Evolutionary conservation across 92 coral and sea anemone species (phyloP), one percentile per base, ranked within the genome.

Genomic region (Porites lobata): DNA sequence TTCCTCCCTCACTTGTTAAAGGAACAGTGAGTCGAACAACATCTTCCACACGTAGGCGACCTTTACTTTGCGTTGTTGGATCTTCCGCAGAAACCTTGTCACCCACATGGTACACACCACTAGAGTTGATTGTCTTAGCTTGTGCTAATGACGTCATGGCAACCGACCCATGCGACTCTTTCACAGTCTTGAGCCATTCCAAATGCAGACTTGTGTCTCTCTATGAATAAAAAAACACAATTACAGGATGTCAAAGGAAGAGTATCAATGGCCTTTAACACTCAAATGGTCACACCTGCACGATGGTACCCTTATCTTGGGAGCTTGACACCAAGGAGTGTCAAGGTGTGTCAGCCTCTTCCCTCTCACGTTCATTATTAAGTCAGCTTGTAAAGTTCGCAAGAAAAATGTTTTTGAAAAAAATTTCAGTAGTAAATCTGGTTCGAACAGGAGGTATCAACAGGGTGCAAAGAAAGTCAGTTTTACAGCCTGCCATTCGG

Each of bases 91-190:
- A 51, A 38, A 1, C 50, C 61, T 85, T 6, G 14, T 50, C 14
- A 12, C 92, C 96, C 5, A 94, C 91, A 57, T 62, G 69, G 79
- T 91, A 96, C 13, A 91, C 84, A 15, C 97, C 99, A 59, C 89
- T 79, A 2, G 99, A 85, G 79, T 94, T 96, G 88, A 96, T 94
- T 14, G 88, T 83, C 80, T 94, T 87, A 10, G 95, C 94, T 72
- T 96, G 98, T 82, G 86, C 90, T 50, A 96, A 51, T 2, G 99
- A 94, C n/a, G 98, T 94, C 90, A 92, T 90, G 19, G 94, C 98
- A 51, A 96, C 98, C n/a, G 98, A 94, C 7, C 98, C 98, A 65
- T 96, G 96, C 0, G 98, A 96, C 38, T 87, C 89, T 38, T 94
- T 88, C 26, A 96, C 90, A 8, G 89, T 90, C 78, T 96, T 90